Evolutionary conservation across 1,140 invertebrate species (phyloP).

Genomic region (Drosophila pectinifera): DNA sequence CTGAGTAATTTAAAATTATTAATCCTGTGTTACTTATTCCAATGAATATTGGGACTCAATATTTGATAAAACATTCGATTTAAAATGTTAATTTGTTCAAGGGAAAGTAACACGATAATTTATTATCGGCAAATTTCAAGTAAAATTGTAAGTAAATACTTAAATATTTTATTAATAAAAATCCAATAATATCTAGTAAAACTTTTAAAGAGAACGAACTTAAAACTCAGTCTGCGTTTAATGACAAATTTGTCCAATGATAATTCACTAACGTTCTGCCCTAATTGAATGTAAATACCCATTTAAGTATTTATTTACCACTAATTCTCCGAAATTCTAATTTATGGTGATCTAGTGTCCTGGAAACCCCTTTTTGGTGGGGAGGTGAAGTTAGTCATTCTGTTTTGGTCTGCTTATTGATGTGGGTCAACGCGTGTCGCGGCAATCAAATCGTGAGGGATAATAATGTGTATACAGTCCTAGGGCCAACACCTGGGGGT

Average conservation of each 20-base stretch:
- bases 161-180: no score
- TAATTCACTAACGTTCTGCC: background rate
- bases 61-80: background rate
- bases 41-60: background rate
- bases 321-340: background rate
- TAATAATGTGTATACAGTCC: conserved; percentile 51
- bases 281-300: background rate
- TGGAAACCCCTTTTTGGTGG: background rate
- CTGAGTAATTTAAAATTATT: background rate
- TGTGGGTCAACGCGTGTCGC: conserved; percentile 55
- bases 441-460: conserved; percentile 58
- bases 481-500: conserved; percentile 37
- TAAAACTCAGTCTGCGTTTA: background rate
- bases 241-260: background rate
- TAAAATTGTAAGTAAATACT: background rate
- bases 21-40: no score
- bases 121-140: background rate
- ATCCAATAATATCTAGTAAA: no score
- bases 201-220: background rate
- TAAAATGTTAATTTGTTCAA: background rate
- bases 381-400: conserved; percentile 22
- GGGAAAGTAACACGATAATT: no score
- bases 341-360: background rate
- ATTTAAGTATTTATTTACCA: background rate
- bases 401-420: conserved; percentile 37